phyloP scores from a whole-genome alignment of 2,888 invertebrate species.

The Suillia variegata region DNA sequence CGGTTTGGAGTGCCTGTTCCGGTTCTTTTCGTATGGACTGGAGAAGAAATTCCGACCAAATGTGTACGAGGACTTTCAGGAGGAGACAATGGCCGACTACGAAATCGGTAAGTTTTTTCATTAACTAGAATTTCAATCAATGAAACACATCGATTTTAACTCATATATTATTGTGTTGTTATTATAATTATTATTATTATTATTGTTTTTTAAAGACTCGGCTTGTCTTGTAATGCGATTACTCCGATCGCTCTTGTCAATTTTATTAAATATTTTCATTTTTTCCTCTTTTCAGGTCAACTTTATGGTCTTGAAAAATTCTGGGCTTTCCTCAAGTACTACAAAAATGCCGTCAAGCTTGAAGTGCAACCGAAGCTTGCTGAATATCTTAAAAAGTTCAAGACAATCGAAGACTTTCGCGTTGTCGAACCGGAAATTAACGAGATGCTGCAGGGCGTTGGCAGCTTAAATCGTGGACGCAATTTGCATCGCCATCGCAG shows the following conservation, averaged over 20 bases:
- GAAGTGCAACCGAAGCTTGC: conserved; percentile 76
- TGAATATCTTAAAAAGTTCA: conserved; percentile 77
- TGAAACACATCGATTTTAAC: neutral
- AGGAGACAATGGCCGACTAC: conserved; percentile 87
- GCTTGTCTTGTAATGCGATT: too few species aligned
- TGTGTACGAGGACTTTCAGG: conserved; percentile 94
- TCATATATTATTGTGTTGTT: neutral
- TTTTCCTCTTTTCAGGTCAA: too few species aligned
- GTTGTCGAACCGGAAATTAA: conserved; percentile 71
- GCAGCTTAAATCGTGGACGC: conserved; percentile 62
- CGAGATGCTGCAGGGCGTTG: conserved; percentile 65
- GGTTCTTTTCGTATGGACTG: conserved; percentile 97
- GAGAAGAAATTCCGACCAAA: conserved; percentile 96
- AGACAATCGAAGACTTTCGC: conserved; percentile 88
- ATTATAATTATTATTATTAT: neutral
- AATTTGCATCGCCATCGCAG: conserved; percentile 69
- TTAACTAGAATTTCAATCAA: too few species aligned
- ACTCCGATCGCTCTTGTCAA: too few species aligned
- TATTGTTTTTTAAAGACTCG: too few species aligned
- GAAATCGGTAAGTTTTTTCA: conserved; percentile 71
- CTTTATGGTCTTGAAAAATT: conserved; percentile 98
- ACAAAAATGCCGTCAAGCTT: conserved; percentile 77
- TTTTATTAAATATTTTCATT: too few species aligned
- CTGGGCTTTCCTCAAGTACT: conserved; percentile 98
- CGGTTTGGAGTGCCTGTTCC: conserved; percentile 85